These are phyloP conservation scores for Caranx melampygus DNA, from an alignment of 2,113 vertebrate genomes.

Conservation along the genomic window DNA sequence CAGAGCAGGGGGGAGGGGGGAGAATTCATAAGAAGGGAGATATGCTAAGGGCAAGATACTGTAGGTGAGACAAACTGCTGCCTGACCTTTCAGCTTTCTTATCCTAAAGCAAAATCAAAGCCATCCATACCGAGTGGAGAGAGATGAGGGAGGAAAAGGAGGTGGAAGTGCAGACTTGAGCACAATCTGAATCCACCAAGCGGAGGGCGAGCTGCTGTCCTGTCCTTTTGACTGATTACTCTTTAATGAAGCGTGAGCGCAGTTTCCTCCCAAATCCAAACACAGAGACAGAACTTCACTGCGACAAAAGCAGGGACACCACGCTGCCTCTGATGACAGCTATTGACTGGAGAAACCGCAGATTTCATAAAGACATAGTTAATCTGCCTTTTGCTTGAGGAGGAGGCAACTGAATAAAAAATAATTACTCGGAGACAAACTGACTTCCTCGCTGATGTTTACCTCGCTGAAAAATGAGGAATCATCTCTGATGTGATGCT, in stretches of 20 bases:
- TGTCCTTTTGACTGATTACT: slow-evolving; percentile 58
- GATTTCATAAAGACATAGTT: slow-evolving; percentile 53
- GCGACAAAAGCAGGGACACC: neutral
- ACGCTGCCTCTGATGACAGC: slow-evolving; percentile 18
- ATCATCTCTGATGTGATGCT: slow-evolving; percentile 18
- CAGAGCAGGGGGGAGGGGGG: neutral
- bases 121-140: slow-evolving; percentile 46
- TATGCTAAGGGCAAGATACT: neutral
- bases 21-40: slow-evolving; percentile 20
- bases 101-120: slow-evolving; percentile 64
- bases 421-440: slow-evolving; percentile 57
- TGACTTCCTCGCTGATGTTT: slow-evolving; percentile 32
- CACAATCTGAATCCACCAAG: slow-evolving; percentile 52
- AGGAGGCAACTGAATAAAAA: slow-evolving; percentile 54
- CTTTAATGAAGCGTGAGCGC: slow-evolving; percentile 58
- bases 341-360: slow-evolving; percentile 42
- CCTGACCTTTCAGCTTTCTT: slow-evolving; percentile 59
- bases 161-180: slow-evolving; percentile 22
- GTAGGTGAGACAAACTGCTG: slow-evolving; percentile 46
- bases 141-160: slow-evolving; percentile 45
- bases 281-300: slow-evolving; percentile 28
- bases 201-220: slow-evolving; percentile 43
- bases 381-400: slow-evolving; percentile 37
- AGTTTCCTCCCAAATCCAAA: slow-evolving; percentile 35
- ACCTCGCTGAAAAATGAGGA: slow-evolving; percentile 50